These are phyloP conservation scores for Pelagia noctiluca DNA, from an alignment of 30 jellyfish, hydroid and myxozoan genomes.

Conservation along the genomic window DNA sequence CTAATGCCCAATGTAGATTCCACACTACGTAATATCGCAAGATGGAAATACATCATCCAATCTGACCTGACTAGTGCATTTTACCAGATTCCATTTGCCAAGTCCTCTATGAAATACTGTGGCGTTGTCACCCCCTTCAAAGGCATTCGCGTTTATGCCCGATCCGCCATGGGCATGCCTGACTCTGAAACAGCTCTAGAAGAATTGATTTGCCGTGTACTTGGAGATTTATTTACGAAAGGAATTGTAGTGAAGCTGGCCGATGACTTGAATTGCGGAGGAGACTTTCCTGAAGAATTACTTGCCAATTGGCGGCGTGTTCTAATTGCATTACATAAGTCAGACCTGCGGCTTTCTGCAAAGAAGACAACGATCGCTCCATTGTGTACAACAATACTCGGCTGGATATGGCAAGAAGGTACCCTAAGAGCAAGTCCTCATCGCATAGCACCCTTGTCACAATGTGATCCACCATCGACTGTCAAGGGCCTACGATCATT, in stretches of 20 bases:
- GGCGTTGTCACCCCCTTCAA: no score
- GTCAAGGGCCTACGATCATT: no score
- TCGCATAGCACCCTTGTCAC: conserved; percentile 42
- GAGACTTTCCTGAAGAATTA: conserved; percentile 10
- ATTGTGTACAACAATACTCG: conserved; percentile 60
- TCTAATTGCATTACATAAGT: conserved; percentile 16
- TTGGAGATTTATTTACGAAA: conserved; percentile 41
- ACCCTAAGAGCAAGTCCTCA: conserved; percentile 65
- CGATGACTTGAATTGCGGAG: conserved; percentile 68
- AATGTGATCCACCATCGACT: no score
- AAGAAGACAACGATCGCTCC: no score
- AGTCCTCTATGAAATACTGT: no score
- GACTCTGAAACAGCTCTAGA: no score
- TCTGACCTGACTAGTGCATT: conserved; percentile 64
- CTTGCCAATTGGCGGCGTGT: conserved; percentile 34
- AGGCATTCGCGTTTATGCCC: no score
- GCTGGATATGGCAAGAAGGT: conserved; percentile 81
- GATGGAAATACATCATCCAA: conserved; percentile 59
- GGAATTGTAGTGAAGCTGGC: conserved; percentile 65
- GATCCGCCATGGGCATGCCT: no score
- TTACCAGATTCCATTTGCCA: conserved; percentile 71
- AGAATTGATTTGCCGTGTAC: conserved; percentile 53
- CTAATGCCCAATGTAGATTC: conserved; percentile 70
- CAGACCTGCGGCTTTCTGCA: conserved; percentile 39
- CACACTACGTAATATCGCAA: no score